Base-by-base conservation (phyloP, 2,113 vertebrate species). In the Grallaria varia region DNA sequence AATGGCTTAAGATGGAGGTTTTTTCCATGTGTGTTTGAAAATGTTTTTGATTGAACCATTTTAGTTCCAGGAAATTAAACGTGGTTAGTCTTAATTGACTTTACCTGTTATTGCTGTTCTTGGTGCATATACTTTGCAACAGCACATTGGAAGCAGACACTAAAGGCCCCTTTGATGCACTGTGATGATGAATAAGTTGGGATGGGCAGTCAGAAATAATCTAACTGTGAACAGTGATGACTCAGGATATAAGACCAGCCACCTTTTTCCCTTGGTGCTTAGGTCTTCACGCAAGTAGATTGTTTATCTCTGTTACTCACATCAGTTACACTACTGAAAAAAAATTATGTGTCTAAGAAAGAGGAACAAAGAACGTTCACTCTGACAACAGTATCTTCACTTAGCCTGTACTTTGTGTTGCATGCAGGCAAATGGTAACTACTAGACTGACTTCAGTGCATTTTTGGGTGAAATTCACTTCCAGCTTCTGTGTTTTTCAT, bases 1-100 rank as follows among this genome's bases (percentile, higher is more conserved):
- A 31, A 47, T 18, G 21, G 28, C 30, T 63, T 62, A 84, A 66
- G 40, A 28, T 49, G 5, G 20, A 20, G 6, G 1, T 0, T 2
- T 69, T 79, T 59, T 35, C 47, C 11, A 9, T 59, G 33, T 16
- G 4, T 4, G 0, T 86, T 91, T 79, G 27, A 49, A 83, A 85
- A n/a, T 2, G 0, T 59, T 6, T 50, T 75, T 63, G 25, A 58
- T 58, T 58, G 67, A 93, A 64, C 62, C 5, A 6, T 73, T 94
- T 69, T 72, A 15, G 23, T 91, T 58, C 13, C 72, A 55, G 62
- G 52, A 92, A 59, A 68, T 88, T n/a, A 49, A 78, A 85, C 17
- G 42, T 67, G 7, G 3, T 67, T 85, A 64, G 11, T 72, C 64
- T 59, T 75, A 77, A 87, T 37, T 74, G 31, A 59, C 56, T 66